Base-by-base conservation (phyloP, 1,140 invertebrate genomes). In the Drosophila gunungcola region DNA sequence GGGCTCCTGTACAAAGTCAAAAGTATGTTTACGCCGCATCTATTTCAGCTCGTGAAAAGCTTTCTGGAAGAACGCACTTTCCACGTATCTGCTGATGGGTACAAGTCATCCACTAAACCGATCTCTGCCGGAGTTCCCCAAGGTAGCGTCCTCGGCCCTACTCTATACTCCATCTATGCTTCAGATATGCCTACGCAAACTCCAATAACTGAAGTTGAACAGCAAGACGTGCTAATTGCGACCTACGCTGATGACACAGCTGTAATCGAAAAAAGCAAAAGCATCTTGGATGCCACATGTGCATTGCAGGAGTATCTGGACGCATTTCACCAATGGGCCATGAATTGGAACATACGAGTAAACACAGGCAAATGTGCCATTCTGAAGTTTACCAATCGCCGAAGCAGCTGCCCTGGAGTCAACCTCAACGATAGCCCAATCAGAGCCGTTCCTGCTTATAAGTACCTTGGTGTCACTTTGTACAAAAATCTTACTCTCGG, bases 381-480 rank as follows among this genome's bases (percentile, higher is more conserved):
- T 25, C 10, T 10, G 4, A 49, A n/a, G n/a, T 13, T 49, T 11
- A 48, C 46, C 11, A 49, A 49, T 25, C 21, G 11, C 12, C 36
- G 12, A 29, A 13, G 12, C 16, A 55, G 21, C 21, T 55, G 38
- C n/a, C 39, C 39, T 13, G 53, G 53, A 42, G 39, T 55, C 39
- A 55, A 25, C 25, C 21, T 41, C 21, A 42, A 55, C n/a, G 53
- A 3, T 13, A 55, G 53, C 4, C 6, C 39, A 42, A 42, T 42
- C 53, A 41, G 53, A 42, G 39, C 25, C 21, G 25, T 29, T 42
- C 2, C 21, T 42, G 39, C 38, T 5, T 55, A 55, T 25, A 29
- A 55, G 25, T 55, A 55, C 53, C 39, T 55, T n/a, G 45, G 45
- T 36, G 27, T 42, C 39, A 55, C 53, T 10, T 29, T 55, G 12